Percentiles rank a stretch among this genome's conserved stretches.
Evolutionary conservation across 64 coral and sea anemone species (phyloP).

Genomic region (Montipora capricornis): DNA sequence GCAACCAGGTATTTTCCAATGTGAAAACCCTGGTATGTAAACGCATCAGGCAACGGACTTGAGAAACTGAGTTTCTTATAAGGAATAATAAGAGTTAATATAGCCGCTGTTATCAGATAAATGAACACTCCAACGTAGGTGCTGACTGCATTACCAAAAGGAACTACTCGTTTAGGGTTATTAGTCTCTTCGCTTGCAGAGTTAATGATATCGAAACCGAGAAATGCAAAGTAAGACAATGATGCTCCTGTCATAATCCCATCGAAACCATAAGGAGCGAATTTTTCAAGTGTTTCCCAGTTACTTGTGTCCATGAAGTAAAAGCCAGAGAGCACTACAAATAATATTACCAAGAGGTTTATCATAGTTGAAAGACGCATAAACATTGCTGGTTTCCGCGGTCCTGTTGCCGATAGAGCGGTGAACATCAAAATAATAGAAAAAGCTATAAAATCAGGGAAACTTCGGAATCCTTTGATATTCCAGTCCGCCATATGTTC

Average conservation of each 20-base stretch:
- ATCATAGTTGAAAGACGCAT: conserved; percentile 74
- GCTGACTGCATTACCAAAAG: conserved; percentile 67
- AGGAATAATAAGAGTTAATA: conserved; percentile 91
- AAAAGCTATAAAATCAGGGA: conserved; percentile 82
- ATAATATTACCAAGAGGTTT: conserved; percentile 72
- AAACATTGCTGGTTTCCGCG: conserved; percentile 68
- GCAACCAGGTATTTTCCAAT: conserved; percentile 89
- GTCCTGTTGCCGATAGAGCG: conserved; percentile 59
- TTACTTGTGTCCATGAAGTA: conserved; percentile 85
- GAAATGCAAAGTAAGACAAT: conserved; percentile 83
- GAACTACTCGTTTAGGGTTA: conserved; percentile 66
- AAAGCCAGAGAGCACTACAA: conserved; percentile 76
- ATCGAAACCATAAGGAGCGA: conserved; percentile 81
- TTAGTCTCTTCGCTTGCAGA: conserved; percentile 85
- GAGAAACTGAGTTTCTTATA: conserved; percentile 72
- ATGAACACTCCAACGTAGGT: conserved; percentile 83
- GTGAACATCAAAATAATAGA: conserved; percentile 58
- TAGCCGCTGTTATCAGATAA: conserved; percentile 73
- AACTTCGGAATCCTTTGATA: conserved; percentile 52
- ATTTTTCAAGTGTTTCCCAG: conserved; percentile 83
- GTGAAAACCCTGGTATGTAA: conserved; percentile 67
- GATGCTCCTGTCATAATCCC: conserved; percentile 82
- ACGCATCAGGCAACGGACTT: conserved; percentile 66
- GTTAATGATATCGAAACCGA: conserved; percentile 89
- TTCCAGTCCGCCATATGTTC: conserved; percentile 69